A percentile compares a stretch with the other conserved stretches of the same genome.
phyloP scores from a whole-genome alignment of 2,113 vertebrate species.

The Takifugu bimaculatus region DNA sequence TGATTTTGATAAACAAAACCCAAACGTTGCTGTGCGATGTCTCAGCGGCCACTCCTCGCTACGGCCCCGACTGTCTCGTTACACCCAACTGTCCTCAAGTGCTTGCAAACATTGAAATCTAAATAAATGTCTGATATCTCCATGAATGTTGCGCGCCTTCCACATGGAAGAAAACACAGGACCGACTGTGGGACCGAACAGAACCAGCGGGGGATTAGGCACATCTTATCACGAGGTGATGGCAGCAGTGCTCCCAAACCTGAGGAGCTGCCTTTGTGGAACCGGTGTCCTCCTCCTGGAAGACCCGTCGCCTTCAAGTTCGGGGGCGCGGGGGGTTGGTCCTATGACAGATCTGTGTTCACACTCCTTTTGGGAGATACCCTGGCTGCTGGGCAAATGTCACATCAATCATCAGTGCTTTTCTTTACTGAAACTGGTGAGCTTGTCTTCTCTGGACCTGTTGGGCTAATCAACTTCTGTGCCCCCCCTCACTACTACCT shows the following conservation, averaged over 20 bases:
- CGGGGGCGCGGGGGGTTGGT: no score
- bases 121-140: no score
- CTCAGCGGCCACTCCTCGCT: conserved; percentile 3
- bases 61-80: conserved; percentile 3
- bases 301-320: no score
- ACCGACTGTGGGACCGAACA: neutral
- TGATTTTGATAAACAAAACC: conserved; percentile 32
- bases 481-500: neutral
- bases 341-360: neutral
- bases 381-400: neutral
- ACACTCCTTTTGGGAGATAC: neutral
- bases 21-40: conserved; percentile 21
- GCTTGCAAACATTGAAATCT: no score
- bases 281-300: no score
- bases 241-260: conserved; percentile 1
- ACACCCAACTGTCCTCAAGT: no score
- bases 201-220: no score
- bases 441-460: neutral
- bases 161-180: no score
- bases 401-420: no score
- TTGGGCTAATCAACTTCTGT: conserved; percentile 39
- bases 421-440: conserved; percentile 36
- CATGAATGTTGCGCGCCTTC: no score
- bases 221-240: conserved; percentile 32
- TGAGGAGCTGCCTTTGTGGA: no score